Evolutionary conservation across 1,140 invertebrate species (phyloP).

Genomic region (Cheumatopsyche charites): DNA sequence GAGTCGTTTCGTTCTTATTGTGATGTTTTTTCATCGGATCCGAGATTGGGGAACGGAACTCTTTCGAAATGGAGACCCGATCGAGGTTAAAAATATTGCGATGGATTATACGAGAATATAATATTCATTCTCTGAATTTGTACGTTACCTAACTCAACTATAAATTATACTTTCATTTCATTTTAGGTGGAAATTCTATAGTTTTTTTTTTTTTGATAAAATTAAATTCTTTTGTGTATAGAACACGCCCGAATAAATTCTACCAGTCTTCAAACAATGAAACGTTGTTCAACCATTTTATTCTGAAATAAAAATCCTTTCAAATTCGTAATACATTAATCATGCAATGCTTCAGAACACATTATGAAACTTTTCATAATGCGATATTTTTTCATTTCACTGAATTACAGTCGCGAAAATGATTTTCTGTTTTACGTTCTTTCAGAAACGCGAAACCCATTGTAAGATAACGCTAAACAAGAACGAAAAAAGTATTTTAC

Average conservation of each 20-base stretch:
- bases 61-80: too few species aligned
- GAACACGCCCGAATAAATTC: too few species aligned
- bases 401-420: neutral
- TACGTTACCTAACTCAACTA: too few species aligned
- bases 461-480: neutral
- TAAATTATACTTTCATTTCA: too few species aligned
- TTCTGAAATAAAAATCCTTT: neutral
- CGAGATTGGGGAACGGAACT: too few species aligned
- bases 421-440: neutral
- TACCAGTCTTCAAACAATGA: neutral
- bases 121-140: too few species aligned
- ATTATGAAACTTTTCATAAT: slow-evolving; percentile 8
- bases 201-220: neutral
- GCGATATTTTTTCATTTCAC: too few species aligned
- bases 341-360: neutral
- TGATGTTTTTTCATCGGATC: too few species aligned
- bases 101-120: too few species aligned
- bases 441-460: neutral
- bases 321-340: slow-evolving; percentile 6
- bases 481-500: neutral
- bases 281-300: neutral
- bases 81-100: too few species aligned
- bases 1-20: neutral
- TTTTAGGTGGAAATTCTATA: neutral
- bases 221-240: neutral